Percentiles rank a stretch among this genome's conserved stretches.
Conservation (phyloP, 2,888 invertebrate species). For the Germaria angustata region DNA sequence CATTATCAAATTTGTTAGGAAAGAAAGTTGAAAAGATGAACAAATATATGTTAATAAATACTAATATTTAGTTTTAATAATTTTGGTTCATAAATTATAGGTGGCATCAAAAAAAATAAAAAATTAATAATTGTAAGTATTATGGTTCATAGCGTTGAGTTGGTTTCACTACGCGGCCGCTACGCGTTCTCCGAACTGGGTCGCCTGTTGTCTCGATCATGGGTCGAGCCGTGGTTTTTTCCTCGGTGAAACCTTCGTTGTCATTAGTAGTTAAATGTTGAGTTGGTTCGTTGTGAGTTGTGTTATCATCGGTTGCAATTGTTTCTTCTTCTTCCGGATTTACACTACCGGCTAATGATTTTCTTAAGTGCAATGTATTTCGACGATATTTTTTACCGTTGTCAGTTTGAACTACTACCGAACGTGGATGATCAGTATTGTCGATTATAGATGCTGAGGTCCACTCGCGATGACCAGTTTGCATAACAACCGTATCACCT, state of each 20-base stretch:
- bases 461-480: constrained; percentile 49
- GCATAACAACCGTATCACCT: constrained; percentile 37
- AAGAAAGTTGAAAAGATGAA: too few relatives aligned
- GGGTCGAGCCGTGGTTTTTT: neutral
- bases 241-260: neutral
- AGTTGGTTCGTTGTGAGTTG: neutral
- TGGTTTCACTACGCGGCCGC: constrained; percentile 14
- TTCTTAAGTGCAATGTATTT: constrained; percentile 26
- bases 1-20: too few relatives aligned
- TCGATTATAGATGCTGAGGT: constrained; percentile 33
- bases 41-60: too few relatives aligned
- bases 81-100: too few relatives aligned
- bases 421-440: constrained; percentile 48
- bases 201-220: constrained; percentile 1
- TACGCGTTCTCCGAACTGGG: neutral
- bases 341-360: neutral
- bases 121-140: too few relatives aligned
- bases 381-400: constrained; percentile 43
- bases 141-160: constrained; percentile 7
- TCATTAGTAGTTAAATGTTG: neutral
- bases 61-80: too few relatives aligned
- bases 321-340: constrained; percentile 16
- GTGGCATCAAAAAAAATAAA: too few relatives aligned
- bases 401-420: constrained; percentile 49
- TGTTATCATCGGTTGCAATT: constrained; percentile 1